Evolutionary conservation across 2,797 vertebrate species (phyloP), one percentile per base, ranked within the genome.

Genomic region (Squalus acanthias): DNA sequence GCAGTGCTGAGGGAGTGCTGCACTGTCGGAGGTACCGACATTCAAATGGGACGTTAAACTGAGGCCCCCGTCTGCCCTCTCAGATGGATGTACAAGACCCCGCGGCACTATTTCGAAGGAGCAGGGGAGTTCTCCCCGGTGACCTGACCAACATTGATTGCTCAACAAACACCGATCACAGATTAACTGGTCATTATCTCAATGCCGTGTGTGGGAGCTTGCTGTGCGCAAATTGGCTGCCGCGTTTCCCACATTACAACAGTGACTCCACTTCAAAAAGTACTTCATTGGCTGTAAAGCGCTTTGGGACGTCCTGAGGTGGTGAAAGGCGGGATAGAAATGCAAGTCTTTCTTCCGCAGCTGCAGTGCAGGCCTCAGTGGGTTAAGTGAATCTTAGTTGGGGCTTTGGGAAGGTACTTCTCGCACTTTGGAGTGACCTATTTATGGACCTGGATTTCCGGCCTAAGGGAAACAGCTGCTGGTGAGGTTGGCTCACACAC

Each of bases 401-500:
- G 15, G 57, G 29, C 29, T 91, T n/a, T 65, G 88, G 57, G 57
- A 15, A 2, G 60, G 88, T 65, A 33, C 57, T 17, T 91, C 60
- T 91, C 6, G 13, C 29, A 63, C 57, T 1, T 8, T 63, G 57
- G 13, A 65, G 57, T 60, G 57, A 91, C 88, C 57, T 63, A 91
- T 91, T 63, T 63, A 15, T 91, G 88, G 57, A 63, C 29, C 50
- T 91, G 57, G 88, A 91, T 91, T 91, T 91, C 88, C 88, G 57
- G 29, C 5, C 26, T 6, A n/a, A n/a, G 33, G 88, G 88, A 91
- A 91, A 8, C 88, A 91, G 88, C 88, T 91, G 88, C 12, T 91
- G 12, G 4, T 63, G 88, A 91, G 33, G 57, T 91, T 91, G 88
- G 88, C 33, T 29, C 88, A 33, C 29, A 29, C 57, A 91, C 60